Conservation (phyloP, 2,888 invertebrate species). For the Ormyrus thymus region DNA sequence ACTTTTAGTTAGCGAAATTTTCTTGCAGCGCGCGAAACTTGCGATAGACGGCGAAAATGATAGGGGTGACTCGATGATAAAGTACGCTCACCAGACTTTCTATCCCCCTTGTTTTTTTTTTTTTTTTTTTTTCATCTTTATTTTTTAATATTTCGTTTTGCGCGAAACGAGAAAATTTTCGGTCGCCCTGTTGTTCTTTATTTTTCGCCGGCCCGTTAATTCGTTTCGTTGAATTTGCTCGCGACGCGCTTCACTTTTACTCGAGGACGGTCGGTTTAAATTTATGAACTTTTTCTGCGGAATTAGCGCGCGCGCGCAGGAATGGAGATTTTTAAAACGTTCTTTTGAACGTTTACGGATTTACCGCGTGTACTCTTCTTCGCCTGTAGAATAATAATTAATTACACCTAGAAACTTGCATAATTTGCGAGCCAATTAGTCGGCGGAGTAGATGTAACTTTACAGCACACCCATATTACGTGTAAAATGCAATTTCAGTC, state of each 20-base stretch:
- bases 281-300: not conserved
- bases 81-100: not conserved
- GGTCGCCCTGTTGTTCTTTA: not conserved
- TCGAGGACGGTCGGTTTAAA: not conserved
- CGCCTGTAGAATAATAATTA: no score
- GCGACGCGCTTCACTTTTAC: slow-evolving; percentile 20
- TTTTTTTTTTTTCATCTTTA: not conserved
- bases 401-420: no score
- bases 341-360: no score
- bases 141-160: not conserved
- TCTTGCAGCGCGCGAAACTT: slow-evolving; percentile 44
- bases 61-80: slow-evolving; percentile 37
- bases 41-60: slow-evolving; percentile 45
- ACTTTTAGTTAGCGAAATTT: slow-evolving; percentile 50
- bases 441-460: no score
- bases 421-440: no score
- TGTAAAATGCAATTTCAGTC: no score
- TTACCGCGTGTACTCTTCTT: no score
- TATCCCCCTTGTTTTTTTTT: not conserved
- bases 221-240: slow-evolving; percentile 10
- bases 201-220: slow-evolving; percentile 13
- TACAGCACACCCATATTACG: no score
- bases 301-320: no score
- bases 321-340: no score
- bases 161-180: not conserved